A percentile compares a stretch with the other conserved stretches of the same genome.
These are phyloP conservation scores for Drosophila meridiana DNA, from an alignment of 2,888 invertebrate species.

Conservation along the genomic window DNA sequence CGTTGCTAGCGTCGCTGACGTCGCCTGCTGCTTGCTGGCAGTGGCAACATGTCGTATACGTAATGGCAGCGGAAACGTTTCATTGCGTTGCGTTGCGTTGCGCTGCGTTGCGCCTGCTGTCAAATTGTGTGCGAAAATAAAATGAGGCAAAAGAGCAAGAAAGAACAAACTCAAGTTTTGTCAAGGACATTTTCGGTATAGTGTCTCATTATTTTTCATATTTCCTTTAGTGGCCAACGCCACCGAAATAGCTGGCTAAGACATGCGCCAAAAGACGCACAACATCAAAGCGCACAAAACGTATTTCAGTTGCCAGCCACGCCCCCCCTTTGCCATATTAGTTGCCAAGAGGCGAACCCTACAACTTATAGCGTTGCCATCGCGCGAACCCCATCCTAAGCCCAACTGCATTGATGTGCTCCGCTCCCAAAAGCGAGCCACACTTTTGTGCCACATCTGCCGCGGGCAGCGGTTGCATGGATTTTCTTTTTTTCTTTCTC, in stretches of 20 bases:
- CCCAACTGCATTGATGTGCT: constrained; percentile 36
- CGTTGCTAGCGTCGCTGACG: constrained; percentile 45
- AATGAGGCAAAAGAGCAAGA: constrained; percentile 40
- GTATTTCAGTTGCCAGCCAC: constrained; percentile 34
- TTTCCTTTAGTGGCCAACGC: constrained; percentile 52
- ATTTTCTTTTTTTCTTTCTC: constrained; percentile 26
- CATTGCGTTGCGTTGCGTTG: constrained; percentile 26
- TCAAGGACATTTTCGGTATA: constrained; percentile 68
- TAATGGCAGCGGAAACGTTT: constrained; percentile 64
- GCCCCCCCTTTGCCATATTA: constrained; percentile 31
- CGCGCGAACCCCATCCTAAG: constrained; percentile 17
- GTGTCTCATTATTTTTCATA: constrained; percentile 76
- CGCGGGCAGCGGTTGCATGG: constrained; percentile 36
- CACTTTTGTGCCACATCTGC: constrained; percentile 39
- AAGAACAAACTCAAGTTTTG: constrained; percentile 56
- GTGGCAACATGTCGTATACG: constrained; percentile 64
- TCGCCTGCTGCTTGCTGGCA: constrained; percentile 45
- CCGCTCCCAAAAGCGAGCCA: constrained; percentile 41
- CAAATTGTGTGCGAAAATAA: constrained; percentile 70
- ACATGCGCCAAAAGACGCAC: constrained; percentile 16
- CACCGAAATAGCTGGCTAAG: constrained; percentile 43
- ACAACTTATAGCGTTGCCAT: constrained; percentile 1
- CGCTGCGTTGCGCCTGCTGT: constrained; percentile 62
- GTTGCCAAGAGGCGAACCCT: constrained; percentile 41
- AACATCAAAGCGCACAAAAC: constrained; percentile 21